Conservation (phyloP, 2,113 vertebrate species). For the Scatophagus argus region DNA sequence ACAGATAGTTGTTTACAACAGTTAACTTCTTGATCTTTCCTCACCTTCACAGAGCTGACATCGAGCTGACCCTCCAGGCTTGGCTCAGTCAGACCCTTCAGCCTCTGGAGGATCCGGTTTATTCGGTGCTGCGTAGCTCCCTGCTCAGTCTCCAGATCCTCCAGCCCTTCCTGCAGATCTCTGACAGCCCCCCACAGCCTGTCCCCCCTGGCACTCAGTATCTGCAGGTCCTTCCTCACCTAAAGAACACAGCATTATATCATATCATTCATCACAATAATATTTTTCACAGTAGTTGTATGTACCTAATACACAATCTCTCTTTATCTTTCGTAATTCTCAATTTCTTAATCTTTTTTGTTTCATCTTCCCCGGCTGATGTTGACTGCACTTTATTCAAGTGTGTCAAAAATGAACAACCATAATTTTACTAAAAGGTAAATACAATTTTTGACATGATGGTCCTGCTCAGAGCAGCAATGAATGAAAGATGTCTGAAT, state of each 20-base stretch:
- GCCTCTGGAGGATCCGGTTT: constrained; percentile 41
- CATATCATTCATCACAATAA: neutral
- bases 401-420: neutral
- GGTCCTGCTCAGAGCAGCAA: neutral
- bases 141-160: constrained; percentile 43
- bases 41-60: constrained; percentile 46
- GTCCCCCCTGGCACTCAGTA: constrained; percentile 51
- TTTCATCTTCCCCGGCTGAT: neutral
- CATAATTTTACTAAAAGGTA: too few species aligned
- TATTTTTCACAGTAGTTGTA: neutral
- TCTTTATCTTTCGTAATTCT: neutral
- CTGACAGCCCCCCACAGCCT: constrained; percentile 35
- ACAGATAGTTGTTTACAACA: neutral
- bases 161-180: constrained; percentile 54
- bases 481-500: neutral
- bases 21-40: neutral
- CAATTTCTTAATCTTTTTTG: neutral
- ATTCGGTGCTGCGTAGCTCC: constrained; percentile 20
- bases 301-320: neutral
- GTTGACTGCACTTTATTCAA: neutral
- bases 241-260: neutral
- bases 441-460: neutral
- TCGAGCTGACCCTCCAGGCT: constrained; percentile 2
- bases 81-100: constrained; percentile 3
- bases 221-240: constrained; percentile 65